Conservation (phyloP, 2,797 vertebrate genomes). For the Heteromormyrus szaboi region DNA sequence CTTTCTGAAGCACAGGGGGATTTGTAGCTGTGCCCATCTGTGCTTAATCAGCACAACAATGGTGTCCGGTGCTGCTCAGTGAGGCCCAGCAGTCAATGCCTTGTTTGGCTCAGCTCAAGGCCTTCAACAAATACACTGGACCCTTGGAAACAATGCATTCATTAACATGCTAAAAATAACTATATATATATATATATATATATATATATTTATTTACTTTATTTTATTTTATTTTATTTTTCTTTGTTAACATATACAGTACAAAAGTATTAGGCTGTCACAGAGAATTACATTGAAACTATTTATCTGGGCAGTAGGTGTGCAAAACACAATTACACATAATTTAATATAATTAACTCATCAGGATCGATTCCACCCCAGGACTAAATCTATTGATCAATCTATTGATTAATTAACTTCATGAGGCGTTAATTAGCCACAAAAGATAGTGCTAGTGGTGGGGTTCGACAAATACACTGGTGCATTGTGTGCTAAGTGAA, state of each 20-base stretch:
- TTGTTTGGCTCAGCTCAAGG: not conserved
- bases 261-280: not conserved
- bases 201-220: no score
- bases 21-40: constrained; percentile 9
- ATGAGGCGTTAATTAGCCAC: not conserved
- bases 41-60: constrained; percentile 24
- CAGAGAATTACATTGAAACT: not conserved
- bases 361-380: not conserved
- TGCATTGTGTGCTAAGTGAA: not conserved
- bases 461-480: not conserved
- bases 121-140: not conserved
- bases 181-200: not conserved
- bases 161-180: not conserved
- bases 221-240: no score
- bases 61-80: not conserved
- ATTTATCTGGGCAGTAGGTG: not conserved
- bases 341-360: not conserved
- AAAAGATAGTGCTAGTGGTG: not conserved
- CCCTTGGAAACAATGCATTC: not conserved
- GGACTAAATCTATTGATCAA: not conserved
- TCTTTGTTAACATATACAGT: not conserved
- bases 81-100: not conserved
- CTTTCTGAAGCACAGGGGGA: not conserved
- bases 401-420: not conserved
- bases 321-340: not conserved